Conservation (phyloP, 2,797 vertebrate genomes). For the Mus spretus region DNA sequence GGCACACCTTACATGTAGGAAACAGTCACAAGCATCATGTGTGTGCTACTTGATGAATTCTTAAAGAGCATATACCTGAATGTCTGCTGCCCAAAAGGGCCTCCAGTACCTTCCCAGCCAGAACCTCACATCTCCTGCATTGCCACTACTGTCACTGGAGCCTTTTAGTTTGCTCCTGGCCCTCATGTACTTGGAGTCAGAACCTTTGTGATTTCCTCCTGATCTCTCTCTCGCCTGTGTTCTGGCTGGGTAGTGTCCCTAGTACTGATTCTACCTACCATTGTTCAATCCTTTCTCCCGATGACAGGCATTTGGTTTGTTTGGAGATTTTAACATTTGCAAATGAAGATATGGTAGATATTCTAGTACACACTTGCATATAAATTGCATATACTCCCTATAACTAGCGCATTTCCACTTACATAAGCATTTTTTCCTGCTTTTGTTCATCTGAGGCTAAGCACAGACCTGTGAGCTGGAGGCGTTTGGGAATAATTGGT, state of each 20-base stretch:
- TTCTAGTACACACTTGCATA: background rate
- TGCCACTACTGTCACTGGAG: background rate
- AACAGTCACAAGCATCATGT: background rate
- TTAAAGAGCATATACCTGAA: background rate
- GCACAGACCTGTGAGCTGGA: background rate
- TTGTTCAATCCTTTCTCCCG: background rate
- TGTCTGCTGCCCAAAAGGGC: background rate
- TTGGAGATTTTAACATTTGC: background rate
- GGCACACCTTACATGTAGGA: background rate
- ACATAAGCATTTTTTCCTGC: background rate
- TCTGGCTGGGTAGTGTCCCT: background rate
- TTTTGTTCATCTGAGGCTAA: slow-evolving; percentile 2
- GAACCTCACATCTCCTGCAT: background rate
- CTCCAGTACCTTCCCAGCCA: background rate
- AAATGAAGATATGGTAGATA: background rate
- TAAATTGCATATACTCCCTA: background rate
- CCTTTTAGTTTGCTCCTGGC: background rate
- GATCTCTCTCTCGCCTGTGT: background rate
- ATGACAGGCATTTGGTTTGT: background rate
- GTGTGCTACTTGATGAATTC: no score
- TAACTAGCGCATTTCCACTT: background rate
- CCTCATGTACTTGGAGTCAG: background rate
- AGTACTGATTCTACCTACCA: background rate
- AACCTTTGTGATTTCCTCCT: background rate
- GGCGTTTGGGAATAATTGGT: background rate